Percentiles rank a stretch among this genome's conserved stretches.
These are phyloP conservation scores for Entomobrya proxima DNA, from an alignment of 2,888 invertebrate genomes.

Conservation along the genomic window DNA sequence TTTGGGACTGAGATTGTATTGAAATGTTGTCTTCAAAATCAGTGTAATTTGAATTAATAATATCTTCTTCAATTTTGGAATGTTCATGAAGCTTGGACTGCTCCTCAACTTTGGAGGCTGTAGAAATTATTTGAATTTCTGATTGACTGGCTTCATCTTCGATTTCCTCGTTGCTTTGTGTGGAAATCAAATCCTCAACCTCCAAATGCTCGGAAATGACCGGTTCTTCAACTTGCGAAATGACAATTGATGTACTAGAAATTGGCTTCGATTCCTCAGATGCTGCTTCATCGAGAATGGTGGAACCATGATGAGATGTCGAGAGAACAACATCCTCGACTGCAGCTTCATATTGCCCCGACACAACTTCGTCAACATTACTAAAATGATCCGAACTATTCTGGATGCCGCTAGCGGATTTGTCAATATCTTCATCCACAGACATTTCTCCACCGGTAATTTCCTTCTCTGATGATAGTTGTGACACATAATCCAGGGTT, in stretches of 20 bases:
- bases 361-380: too few relatives aligned
- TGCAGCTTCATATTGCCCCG: constrained; percentile 54
- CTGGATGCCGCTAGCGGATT: neutral
- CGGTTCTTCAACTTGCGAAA: neutral
- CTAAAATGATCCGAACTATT: constrained; percentile 1
- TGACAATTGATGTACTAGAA: neutral
- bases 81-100: neutral
- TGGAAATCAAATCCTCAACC: neutral
- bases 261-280: neutral
- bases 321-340: constrained; percentile 58
- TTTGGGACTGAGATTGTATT: neutral
- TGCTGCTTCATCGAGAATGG: neutral
- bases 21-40: neutral
- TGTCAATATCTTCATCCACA: neutral
- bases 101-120: neutral
- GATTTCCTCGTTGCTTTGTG: neutral
- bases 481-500: neutral
- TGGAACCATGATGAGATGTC: neutral
- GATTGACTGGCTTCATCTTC: neutral
- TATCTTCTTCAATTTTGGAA: neutral
- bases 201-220: neutral
- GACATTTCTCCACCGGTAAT: neutral
- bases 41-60: neutral
- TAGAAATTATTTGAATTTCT: neutral
- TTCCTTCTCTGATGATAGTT: neutral